Conservation (phyloP, 2,888 invertebrate genomes). For the Machimus atricapillus region DNA sequence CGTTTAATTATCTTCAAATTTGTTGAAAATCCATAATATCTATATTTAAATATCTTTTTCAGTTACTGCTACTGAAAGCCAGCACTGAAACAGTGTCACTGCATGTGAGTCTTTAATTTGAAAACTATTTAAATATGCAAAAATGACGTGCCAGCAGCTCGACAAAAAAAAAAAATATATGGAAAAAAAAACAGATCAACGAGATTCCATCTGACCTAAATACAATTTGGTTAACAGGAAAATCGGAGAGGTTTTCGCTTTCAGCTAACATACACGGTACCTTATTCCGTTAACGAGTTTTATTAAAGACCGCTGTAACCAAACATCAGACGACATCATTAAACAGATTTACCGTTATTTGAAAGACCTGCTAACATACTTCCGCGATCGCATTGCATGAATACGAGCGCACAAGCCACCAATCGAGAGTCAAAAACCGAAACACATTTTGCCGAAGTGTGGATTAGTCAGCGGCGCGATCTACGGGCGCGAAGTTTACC, state of each 20-base stretch:
- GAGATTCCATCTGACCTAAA: constrained; percentile 31
- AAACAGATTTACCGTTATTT: constrained; percentile 59
- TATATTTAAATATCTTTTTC: not conserved
- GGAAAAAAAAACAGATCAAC: not conserved
- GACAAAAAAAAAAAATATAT: not conserved
- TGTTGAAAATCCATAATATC: not conserved
- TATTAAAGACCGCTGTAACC: constrained; percentile 44
- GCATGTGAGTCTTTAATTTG: not conserved
- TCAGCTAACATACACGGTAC: constrained; percentile 38
- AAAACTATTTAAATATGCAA: not conserved
- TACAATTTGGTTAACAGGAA: constrained; percentile 22
- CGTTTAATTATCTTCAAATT: not conserved
- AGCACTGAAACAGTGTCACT: not conserved
- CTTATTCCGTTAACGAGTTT: constrained; percentile 17
- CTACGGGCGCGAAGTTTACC: not conserved
- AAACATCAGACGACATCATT: constrained; percentile 47
- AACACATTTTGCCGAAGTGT: not conserved
- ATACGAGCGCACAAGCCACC: constrained; percentile 30
- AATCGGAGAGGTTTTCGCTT: constrained; percentile 46
- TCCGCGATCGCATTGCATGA: constrained; percentile 57
- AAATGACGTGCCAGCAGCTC: not conserved
- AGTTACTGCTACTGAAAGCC: not conserved
- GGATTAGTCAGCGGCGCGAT: constrained; percentile 8
- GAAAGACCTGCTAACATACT: constrained; percentile 64
- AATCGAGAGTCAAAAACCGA: constrained; percentile 26